Evolutionary conservation across 2,797 vertebrate species (phyloP).

Genomic region (Hirundo rustica): DNA sequence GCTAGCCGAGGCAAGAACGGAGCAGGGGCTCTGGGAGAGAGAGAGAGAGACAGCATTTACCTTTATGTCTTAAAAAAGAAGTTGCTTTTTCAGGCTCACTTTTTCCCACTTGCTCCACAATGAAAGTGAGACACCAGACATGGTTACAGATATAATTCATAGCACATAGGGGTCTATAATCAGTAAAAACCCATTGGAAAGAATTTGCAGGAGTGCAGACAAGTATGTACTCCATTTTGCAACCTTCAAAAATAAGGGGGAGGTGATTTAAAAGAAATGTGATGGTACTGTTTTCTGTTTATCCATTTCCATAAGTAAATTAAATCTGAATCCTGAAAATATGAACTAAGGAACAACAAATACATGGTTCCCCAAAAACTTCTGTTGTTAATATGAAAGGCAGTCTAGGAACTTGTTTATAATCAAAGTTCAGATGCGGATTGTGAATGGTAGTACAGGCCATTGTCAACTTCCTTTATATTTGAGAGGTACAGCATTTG

Average conservation of each 20-base stretch:
- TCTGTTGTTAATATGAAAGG: background rate
- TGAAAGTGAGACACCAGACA: background rate
- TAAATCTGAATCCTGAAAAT: background rate
- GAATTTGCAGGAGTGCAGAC: background rate
- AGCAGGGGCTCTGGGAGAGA: too few species aligned
- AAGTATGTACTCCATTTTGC: background rate
- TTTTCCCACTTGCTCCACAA: background rate
- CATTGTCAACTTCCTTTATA: background rate
- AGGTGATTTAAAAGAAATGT: background rate
- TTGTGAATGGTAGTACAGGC: background rate
- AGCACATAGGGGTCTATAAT: rapidly evolving
- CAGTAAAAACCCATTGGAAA: background rate
- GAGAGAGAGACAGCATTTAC: background rate
- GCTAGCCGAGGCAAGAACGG: too few species aligned
- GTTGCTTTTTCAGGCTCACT: background rate
- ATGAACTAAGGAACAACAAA: background rate
- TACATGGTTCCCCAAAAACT: background rate
- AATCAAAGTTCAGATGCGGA: background rate
- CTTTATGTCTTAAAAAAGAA: background rate
- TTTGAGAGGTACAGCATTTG: background rate
- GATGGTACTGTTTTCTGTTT: background rate
- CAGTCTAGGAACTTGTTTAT: background rate
- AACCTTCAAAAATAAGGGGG: background rate
- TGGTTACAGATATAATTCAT: background rate
- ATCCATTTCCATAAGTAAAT: background rate